Evolutionary conservation across 2,797 vertebrate genomes (phyloP).

Genomic region (Mormyrops attenuatus): DNA sequence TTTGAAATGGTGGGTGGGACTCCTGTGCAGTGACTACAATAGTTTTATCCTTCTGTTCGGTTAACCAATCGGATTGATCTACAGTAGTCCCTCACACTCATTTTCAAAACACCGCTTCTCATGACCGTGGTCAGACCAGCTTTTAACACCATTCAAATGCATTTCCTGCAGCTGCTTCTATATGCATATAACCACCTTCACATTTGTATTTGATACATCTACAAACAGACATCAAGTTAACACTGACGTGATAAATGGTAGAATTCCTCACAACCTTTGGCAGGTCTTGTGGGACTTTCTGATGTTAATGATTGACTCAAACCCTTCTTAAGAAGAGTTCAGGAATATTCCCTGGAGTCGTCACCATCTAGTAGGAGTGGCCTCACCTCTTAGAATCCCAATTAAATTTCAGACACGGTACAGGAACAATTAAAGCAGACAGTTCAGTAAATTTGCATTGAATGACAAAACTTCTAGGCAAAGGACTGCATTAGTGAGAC

Average conservation of each 20-base stretch:
- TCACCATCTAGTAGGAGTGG: neutral
- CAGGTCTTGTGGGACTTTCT: neutral
- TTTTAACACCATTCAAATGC: neutral
- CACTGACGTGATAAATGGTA: neutral
- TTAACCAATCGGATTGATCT: neutral
- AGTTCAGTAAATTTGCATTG: neutral
- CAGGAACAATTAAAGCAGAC: neutral
- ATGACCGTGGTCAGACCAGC: neutral
- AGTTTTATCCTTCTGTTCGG: too few species aligned
- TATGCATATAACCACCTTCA: neutral
- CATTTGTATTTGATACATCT: neutral
- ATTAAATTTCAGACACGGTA: neutral
- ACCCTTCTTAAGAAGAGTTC: neutral
- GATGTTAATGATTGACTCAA: neutral
- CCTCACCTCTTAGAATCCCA: neutral
- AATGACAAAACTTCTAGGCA: neutral
- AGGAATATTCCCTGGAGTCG: neutral
- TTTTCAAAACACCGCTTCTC: neutral
- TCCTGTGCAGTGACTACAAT: neutral
- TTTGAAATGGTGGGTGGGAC: neutral
- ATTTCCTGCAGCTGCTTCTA: neutral
- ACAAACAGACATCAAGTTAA: neutral
- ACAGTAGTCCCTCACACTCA: neutral
- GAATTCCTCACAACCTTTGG: neutral
- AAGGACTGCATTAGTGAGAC: neutral